Evolutionary conservation across 1,140 invertebrate genomes (phyloP).

Genomic region (Meloidogyne floridensis): DNA sequence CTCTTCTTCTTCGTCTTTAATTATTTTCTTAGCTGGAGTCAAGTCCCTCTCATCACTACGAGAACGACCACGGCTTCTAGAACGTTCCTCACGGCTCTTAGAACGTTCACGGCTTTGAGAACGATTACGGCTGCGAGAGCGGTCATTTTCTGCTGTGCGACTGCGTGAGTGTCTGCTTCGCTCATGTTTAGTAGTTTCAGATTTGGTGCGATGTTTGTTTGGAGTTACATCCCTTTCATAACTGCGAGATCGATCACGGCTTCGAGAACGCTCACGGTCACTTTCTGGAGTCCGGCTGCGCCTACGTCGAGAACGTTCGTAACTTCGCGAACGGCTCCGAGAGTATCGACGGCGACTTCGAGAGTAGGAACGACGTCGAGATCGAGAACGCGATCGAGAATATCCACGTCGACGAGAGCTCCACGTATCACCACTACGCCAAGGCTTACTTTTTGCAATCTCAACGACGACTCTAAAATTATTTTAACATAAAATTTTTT

Average conservation of each 20-base stretch:
- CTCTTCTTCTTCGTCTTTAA: no score
- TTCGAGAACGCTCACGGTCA: constrained; percentile 11
- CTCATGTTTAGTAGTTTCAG: neutral
- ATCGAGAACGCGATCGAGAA: constrained; percentile 24
- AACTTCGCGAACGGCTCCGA: constrained; percentile 32
- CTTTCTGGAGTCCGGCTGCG: constrained; percentile 8
- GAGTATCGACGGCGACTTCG: constrained; percentile 9
- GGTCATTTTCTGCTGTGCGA: no score
- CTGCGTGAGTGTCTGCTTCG: constrained; percentile 16
- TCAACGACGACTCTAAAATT: constrained; percentile 50
- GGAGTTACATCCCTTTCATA: neutral
- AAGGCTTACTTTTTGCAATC: constrained; percentile 49
- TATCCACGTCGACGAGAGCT: constrained; percentile 37
- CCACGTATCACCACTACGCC: constrained; percentile 31
- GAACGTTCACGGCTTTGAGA: neutral
- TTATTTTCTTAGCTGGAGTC: no score
- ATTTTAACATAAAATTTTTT: constrained; percentile 12
- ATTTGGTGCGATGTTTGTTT: neutral
- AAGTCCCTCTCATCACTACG: neutral
- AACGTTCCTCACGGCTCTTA: no score
- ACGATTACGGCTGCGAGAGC: neutral
- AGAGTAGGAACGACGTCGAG: constrained; percentile 25
- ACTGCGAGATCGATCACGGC: constrained; percentile 30
- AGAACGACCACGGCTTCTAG: neutral
- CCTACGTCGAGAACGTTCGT: constrained; percentile 14